phyloP scores from a whole-genome alignment of 2,113 vertebrate species.

The Lethenteron camtschaticum region DNA sequence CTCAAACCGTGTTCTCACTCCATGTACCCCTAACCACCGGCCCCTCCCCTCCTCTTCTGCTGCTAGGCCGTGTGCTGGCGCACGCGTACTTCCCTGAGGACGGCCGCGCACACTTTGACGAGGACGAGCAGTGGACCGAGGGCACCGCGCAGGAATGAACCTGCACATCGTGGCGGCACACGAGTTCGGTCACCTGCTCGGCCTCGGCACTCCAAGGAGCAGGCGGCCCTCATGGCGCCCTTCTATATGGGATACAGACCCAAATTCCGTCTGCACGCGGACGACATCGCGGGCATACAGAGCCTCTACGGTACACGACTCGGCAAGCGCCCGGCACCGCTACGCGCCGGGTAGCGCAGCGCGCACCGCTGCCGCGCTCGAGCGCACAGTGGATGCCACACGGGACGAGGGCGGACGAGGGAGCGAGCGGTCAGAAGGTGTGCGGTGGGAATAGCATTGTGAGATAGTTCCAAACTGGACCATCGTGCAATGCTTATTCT shows the following conservation, averaged over 20 bases:
- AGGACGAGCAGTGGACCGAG: conserved; percentile 46
- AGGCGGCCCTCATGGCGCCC: conserved; percentile 40
- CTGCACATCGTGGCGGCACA: conserved; percentile 50
- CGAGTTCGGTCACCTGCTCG: conserved; percentile 50
- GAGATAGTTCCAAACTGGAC: too few species aligned
- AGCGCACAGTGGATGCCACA: too few species aligned
- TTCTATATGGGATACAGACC: conserved; percentile 36
- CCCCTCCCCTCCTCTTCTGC: too few species aligned
- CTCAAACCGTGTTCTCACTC: too few species aligned
- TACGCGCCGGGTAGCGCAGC: too few species aligned
- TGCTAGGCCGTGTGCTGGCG: conserved; percentile 38
- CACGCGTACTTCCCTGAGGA: conserved; percentile 45
- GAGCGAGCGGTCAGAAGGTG: too few species aligned
- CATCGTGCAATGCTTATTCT: too few species aligned
- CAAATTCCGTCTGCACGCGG: conserved; percentile 35
- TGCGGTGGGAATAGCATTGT: too few species aligned
- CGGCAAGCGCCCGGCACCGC: too few species aligned
- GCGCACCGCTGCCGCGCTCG: too few species aligned
- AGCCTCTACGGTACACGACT: conserved; percentile 37
- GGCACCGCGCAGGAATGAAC: conserved; percentile 26
- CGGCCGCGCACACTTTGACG: conserved; percentile 46
- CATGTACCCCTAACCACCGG: too few species aligned
- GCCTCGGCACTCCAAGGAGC: conserved; percentile 42
- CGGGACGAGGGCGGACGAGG: too few species aligned
- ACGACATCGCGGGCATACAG: conserved; percentile 47